phyloP scores from a whole-genome alignment of 2,888 invertebrate species.

The Dynastes grantii region DNA sequence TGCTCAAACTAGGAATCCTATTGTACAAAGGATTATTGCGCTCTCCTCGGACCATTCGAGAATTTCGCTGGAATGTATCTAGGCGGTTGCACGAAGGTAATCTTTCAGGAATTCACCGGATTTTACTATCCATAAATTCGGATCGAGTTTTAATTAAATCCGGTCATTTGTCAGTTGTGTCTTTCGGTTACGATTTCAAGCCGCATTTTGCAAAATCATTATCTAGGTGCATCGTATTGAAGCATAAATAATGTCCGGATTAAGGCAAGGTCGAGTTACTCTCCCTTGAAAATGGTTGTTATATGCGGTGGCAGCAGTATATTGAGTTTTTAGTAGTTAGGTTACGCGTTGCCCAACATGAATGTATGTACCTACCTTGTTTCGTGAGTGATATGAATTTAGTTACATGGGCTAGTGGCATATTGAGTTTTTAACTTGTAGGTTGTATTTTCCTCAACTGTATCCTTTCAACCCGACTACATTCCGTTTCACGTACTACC shows the following conservation, averaged over 20 bases:
- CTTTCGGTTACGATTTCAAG: not conserved
- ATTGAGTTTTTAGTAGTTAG: too few relatives aligned
- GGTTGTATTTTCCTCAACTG: not conserved
- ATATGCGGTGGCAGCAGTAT: too few relatives aligned
- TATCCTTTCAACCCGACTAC: not conserved
- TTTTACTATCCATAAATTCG: conserved; percentile 3
- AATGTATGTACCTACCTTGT: too few relatives aligned
- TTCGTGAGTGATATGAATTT: too few relatives aligned
- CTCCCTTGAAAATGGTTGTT: too few relatives aligned
- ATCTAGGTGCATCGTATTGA: too few relatives aligned
- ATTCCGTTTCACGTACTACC: too few relatives aligned
- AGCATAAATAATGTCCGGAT: too few relatives aligned
- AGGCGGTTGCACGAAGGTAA: not conserved
- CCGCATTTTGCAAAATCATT: not conserved
- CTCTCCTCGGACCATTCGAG: not conserved
- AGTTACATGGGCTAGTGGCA: too few relatives aligned
- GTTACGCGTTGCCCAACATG: too few relatives aligned
- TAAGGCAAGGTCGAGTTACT: too few relatives aligned
- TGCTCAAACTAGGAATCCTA: too few relatives aligned
- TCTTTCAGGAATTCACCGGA: not conserved
- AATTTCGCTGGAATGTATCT: conserved; percentile 2
- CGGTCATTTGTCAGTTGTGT: not conserved
- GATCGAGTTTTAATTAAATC: conserved; percentile 26
- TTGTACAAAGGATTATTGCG: not conserved
- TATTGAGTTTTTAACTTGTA: not conserved